phyloP scores from a whole-genome alignment of 2,797 vertebrate genomes.

The Helicolenus hilgendorfi region DNA sequence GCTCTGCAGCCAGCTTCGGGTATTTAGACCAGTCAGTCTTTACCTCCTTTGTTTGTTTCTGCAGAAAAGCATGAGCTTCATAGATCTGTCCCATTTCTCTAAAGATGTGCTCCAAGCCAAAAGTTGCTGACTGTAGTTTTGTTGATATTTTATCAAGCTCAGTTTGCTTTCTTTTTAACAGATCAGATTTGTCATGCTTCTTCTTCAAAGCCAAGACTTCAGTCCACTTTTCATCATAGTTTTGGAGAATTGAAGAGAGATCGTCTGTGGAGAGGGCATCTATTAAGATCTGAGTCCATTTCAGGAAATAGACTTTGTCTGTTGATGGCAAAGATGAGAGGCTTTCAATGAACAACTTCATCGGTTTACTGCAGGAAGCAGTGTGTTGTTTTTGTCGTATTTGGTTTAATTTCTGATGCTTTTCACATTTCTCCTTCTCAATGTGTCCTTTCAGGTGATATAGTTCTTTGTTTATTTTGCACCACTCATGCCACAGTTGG shows the following conservation, averaged over 20 bases:
- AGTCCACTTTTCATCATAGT: conserved; percentile 70
- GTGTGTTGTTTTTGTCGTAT: conserved; percentile 67
- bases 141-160: conserved; percentile 72
- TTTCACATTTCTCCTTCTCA: conserved; percentile 82
- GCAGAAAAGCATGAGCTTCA: conserved; percentile 75
- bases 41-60: neutral
- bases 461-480: conserved; percentile 86
- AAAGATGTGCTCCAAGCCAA: conserved; percentile 88
- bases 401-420: conserved; percentile 28
- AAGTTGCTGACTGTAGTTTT: conserved; percentile 67
- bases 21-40: conserved; percentile 59
- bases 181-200: conserved; percentile 29
- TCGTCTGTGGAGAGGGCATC: conserved; percentile 49
- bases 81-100: conserved; percentile 89
- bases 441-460: conserved; percentile 79
- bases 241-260: conserved; percentile 52
- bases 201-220: conserved; percentile 66
- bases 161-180: neutral
- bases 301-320: conserved; percentile 84
- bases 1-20: conserved; percentile 82
- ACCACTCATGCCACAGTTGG: conserved; percentile 87
- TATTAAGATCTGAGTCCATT: conserved; percentile 84
- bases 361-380: conserved; percentile 62
- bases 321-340: conserved; percentile 40
- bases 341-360: conserved; percentile 69